phyloP scores from a whole-genome alignment of 2,888 invertebrate genomes.

The Rhorus exstirpatorius region DNA sequence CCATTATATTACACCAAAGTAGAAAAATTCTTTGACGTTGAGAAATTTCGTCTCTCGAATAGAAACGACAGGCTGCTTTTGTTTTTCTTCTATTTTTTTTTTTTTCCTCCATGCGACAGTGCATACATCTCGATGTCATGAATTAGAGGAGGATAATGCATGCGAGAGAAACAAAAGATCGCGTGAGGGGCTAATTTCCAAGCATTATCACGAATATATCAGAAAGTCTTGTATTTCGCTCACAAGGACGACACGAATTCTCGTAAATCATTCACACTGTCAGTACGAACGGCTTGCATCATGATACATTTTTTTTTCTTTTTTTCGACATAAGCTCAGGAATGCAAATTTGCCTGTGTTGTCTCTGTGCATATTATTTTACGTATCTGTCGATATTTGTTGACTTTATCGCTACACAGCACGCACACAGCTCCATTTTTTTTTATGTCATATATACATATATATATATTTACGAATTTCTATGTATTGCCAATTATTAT shows the following conservation, averaged over 20 bases:
- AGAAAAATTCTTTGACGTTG: neutral
- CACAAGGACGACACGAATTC: constrained; percentile 53
- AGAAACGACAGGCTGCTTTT: constrained; percentile 4
- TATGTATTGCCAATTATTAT: constrained; percentile 8
- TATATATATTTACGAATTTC: constrained; percentile 50
- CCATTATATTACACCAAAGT: neutral
- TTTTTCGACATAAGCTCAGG: constrained; percentile 15
- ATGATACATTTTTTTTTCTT: constrained; percentile 11
- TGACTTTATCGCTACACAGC: constrained; percentile 36
- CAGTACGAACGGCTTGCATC: constrained; percentile 37
- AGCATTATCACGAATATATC: constrained; percentile 57
- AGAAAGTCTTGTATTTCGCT: constrained; percentile 43
- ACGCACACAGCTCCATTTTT: constrained; percentile 53
- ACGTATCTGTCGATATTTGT: constrained; percentile 24
- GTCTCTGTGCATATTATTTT: constrained; percentile 35
- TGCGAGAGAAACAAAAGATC: constrained; percentile 56
- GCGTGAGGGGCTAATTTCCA: constrained; percentile 59
- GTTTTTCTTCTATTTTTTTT: neutral
- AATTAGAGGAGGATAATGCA: constrained; percentile 35
- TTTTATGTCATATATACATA: constrained; percentile 3
- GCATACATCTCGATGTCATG: constrained; percentile 18
- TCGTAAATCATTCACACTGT: constrained; percentile 51
- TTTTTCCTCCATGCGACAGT: neutral
- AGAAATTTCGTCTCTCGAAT: constrained; percentile 15
- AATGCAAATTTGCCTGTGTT: constrained; percentile 55